phyloP scores from a whole-genome alignment of 2,113 vertebrate genomes.

The Eretmodus cyanostictus region DNA sequence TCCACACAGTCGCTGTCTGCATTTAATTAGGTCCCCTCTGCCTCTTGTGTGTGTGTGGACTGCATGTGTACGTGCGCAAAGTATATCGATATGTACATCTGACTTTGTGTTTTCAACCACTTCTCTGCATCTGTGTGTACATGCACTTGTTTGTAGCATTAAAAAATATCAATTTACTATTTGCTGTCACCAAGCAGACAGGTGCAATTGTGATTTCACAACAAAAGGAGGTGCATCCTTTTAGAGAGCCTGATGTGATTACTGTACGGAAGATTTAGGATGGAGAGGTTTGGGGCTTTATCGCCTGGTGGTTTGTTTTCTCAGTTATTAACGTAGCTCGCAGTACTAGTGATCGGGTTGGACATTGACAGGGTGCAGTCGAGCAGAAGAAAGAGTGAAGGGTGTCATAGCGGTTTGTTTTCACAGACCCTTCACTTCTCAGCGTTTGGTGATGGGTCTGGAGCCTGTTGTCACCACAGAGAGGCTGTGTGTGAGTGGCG shows the following conservation, averaged over 20 bases:
- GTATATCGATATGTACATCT: conserved; percentile 13
- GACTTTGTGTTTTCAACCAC: not conserved
- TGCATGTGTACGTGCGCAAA: not conserved
- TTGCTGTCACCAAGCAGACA: not conserved
- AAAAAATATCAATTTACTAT: not conserved
- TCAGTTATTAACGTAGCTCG: conserved; percentile 21
- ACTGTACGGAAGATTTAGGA: not conserved
- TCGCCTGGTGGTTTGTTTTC: conserved; percentile 29
- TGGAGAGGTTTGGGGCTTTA: conserved; percentile 8
- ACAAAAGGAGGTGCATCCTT: not conserved
- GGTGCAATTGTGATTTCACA: not conserved
- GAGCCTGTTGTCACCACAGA: conserved; percentile 55
- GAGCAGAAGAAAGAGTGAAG: conserved; percentile 54
- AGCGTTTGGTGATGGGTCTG: conserved; percentile 52
- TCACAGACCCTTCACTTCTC: conserved; percentile 66
- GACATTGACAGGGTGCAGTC: conserved; percentile 36
- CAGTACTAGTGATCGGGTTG: conserved; percentile 19
- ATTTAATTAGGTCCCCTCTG: conserved; percentile 66
- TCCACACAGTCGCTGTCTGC: conserved; percentile 49
- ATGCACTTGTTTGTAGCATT: not conserved
- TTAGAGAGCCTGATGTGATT: not conserved
- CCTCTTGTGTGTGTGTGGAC: conserved; percentile 7
- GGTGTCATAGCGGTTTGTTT: conserved; percentile 63
- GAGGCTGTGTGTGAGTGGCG: conserved; percentile 58
- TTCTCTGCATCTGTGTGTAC: not conserved